These are phyloP conservation scores for Hemicrepidius hirtus DNA, from an alignment of 2,888 invertebrate species.

Conservation along the genomic window DNA sequence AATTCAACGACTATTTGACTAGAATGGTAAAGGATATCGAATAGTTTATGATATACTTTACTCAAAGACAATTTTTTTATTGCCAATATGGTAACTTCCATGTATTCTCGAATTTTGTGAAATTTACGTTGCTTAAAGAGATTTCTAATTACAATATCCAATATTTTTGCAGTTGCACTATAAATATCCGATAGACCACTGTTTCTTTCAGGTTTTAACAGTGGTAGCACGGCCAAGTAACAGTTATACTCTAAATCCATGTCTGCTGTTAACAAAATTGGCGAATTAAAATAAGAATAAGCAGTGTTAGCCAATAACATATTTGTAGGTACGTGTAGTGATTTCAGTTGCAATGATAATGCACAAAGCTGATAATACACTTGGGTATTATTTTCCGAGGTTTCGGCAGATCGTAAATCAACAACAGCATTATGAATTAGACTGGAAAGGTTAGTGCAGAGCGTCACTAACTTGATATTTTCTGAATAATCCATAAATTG, in stretches of 20 bases:
- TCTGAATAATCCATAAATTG: conserved; percentile 25
- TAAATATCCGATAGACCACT: conserved; percentile 7
- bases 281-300: conserved; percentile 21
- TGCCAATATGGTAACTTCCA: not conserved
- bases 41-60: conserved; percentile 10
- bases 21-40: not conserved
- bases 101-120: conserved; percentile 26
- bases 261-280: conserved; percentile 22
- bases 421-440: conserved; percentile 25
- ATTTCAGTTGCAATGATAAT: conserved; percentile 26
- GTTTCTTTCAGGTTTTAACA: conserved; percentile 14
- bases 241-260: conserved; percentile 18
- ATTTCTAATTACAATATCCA: conserved; percentile 17
- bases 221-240: conserved; percentile 1
- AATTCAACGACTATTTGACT: conserved; percentile 24
- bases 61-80: not conserved
- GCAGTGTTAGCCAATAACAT: conserved; percentile 14
- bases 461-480: conserved; percentile 8
- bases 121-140: conserved; percentile 23
- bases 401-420: not conserved
- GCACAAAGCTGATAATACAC: conserved; percentile 8
- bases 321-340: conserved; percentile 2
- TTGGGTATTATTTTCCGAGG: not conserved
- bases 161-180: conserved; percentile 29
- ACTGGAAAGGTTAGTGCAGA: conserved; percentile 17